Evolutionary conservation across 2,113 vertebrate species (phyloP).

Genomic region (Charina bottae): DNA sequence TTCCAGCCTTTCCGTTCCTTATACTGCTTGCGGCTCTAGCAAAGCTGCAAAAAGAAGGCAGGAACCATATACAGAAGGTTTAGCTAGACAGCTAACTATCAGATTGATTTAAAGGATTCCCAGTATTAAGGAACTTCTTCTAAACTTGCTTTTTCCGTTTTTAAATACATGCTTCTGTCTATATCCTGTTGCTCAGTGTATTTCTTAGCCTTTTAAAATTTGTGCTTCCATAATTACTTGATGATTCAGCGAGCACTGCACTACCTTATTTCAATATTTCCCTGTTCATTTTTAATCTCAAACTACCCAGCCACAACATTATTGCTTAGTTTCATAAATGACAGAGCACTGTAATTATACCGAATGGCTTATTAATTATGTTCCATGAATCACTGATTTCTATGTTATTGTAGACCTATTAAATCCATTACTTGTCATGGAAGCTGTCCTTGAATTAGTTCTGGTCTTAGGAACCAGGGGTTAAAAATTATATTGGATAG

Average conservation of each 20-base stretch:
- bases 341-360: neutral
- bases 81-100: neutral
- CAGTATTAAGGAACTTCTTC: neutral
- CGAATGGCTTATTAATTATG: conserved; percentile 33
- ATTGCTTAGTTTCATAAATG: conserved; percentile 13
- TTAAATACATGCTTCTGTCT: neutral
- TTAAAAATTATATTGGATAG: neutral
- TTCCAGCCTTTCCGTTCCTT: neutral
- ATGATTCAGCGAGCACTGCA: neutral
- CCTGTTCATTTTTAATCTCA: neutral
- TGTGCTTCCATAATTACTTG: neutral
- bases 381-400: neutral
- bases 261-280: conserved; percentile 17
- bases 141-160: neutral
- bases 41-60: neutral
- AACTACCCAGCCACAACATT: neutral
- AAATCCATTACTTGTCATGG: conserved; percentile 9
- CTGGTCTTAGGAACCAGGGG: neutral
- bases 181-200: neutral
- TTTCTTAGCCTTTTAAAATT: neutral
- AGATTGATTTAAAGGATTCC: neutral
- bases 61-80: neutral
- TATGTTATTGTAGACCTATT: neutral
- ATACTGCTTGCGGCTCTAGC: neutral
- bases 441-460: neutral